Percentiles rank a stretch among this genome's conserved stretches.
Evolutionary conservation across 2,888 invertebrate species (phyloP).

Genomic region (Philereme transversata): DNA sequence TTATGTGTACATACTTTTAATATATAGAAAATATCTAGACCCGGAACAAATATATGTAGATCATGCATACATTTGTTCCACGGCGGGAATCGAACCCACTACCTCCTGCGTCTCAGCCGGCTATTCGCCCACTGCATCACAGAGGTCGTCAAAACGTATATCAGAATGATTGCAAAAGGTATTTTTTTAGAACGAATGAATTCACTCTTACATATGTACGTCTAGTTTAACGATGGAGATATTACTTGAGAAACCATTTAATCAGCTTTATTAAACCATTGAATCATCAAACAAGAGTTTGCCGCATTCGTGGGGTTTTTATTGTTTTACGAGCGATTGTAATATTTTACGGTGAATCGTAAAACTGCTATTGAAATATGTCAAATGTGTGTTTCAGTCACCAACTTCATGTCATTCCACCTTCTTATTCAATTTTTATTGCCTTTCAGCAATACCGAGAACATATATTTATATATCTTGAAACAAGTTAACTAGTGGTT

Average conservation of each 20-base stretch:
- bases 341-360: conserved; percentile 69
- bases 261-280: conserved; percentile 23
- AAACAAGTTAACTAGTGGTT: neutral
- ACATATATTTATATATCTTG: neutral
- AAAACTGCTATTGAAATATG: conserved; percentile 67
- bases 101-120: too few relatives aligned
- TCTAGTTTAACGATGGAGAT: neutral
- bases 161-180: too few relatives aligned
- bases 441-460: neutral
- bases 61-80: too few relatives aligned
- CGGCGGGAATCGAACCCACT: too few relatives aligned
- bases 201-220: too few relatives aligned
- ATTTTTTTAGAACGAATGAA: too few relatives aligned
- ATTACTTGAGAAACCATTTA: neutral
- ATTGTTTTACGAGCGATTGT: conserved; percentile 64
- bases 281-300: conserved; percentile 29
- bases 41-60: too few relatives aligned
- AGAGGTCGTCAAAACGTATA: too few relatives aligned
- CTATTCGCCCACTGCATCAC: too few relatives aligned
- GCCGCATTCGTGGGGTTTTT: conserved; percentile 57
- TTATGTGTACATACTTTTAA: too few relatives aligned
- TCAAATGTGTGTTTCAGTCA: conserved; percentile 61
- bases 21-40: too few relatives aligned
- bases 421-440: conserved; percentile 7
- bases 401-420: conserved; percentile 51